Conservation (phyloP, 2,797 vertebrate species). For the Ambastaia sidthimunki region DNA sequence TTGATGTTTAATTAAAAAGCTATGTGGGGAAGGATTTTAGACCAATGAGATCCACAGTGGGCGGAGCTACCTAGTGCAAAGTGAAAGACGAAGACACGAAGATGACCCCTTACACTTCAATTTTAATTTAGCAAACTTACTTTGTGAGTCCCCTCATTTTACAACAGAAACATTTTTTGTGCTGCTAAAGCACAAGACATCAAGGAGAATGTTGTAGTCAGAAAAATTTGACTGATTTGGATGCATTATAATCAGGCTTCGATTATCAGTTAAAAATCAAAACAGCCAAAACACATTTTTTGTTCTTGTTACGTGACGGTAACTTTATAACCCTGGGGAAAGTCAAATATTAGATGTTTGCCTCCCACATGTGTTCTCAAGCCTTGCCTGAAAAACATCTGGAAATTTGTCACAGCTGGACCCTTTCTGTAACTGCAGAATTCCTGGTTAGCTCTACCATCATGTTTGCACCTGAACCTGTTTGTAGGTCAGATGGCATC, state of each 20-base stretch:
- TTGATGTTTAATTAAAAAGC: no score
- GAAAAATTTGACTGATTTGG: background rate
- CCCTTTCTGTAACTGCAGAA: constrained; percentile 31
- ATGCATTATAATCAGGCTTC: constrained; percentile 3
- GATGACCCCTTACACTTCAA: no score
- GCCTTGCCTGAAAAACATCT: background rate
- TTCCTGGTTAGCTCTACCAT: constrained; percentile 33
- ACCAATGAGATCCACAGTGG: no score
- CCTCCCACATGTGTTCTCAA: constrained; percentile 6
- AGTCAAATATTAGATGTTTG: constrained; percentile 14
- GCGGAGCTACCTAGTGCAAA: no score
- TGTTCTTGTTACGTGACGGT: constrained; percentile 6
- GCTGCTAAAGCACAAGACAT: background rate
- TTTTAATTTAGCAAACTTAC: no score
- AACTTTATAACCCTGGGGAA: constrained; percentile 33
- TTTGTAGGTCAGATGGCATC: constrained; percentile 17
- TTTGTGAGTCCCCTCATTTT: background rate
- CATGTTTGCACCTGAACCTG: constrained; percentile 38
- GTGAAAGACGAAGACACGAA: no score
- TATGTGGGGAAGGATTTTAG: no score
- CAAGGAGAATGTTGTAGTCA: background rate
- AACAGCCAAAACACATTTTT: constrained; percentile 24
- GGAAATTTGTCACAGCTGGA: constrained; percentile 39
- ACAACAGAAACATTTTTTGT: background rate
- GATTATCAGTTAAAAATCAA: constrained; percentile 23